These are phyloP conservation scores for Alcedo quadribrachys DNA, from an alignment of 2,797 vertebrate genomes.

Conservation along the genomic window DNA sequence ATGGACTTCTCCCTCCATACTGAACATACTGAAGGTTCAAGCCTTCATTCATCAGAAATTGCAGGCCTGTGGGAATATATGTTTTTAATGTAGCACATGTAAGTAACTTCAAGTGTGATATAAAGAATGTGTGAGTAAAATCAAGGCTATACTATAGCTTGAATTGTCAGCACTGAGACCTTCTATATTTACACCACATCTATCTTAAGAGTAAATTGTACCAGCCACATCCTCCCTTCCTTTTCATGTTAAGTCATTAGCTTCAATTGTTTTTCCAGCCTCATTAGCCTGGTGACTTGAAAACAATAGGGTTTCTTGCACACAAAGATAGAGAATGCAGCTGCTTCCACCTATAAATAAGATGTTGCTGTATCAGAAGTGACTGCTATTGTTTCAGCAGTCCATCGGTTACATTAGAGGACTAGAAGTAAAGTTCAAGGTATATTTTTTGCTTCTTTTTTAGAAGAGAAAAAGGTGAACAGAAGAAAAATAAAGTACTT, in stretches of 20 bases:
- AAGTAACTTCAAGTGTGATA: accelerated
- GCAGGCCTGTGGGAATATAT: background rate
- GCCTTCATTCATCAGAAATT: background rate
- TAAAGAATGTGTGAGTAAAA: background rate
- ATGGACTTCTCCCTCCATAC: background rate
- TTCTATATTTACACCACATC: background rate
- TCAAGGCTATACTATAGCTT: background rate
- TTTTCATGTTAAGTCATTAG: background rate
- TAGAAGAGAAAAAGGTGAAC: background rate
- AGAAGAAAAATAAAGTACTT: background rate
- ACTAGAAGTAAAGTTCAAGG: conserved; percentile 30
- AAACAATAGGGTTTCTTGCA: conserved; percentile 58
- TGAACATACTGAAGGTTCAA: background rate
- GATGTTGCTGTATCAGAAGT: background rate
- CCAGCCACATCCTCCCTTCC: background rate
- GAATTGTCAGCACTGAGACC: background rate
- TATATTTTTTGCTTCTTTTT: background rate
- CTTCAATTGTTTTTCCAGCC: background rate
- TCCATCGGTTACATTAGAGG: background rate
- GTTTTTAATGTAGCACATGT: background rate
- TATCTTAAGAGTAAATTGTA: background rate
- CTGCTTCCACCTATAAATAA: conserved; percentile 70
- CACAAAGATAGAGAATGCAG: conserved; percentile 64
- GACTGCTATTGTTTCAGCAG: conserved; percentile 49
- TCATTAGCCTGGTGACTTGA: conserved; percentile 33